Evolutionary conservation across 35 echinoderm and acorn worm species (phyloP).

Genomic region (Apostichopus californicus): DNA sequence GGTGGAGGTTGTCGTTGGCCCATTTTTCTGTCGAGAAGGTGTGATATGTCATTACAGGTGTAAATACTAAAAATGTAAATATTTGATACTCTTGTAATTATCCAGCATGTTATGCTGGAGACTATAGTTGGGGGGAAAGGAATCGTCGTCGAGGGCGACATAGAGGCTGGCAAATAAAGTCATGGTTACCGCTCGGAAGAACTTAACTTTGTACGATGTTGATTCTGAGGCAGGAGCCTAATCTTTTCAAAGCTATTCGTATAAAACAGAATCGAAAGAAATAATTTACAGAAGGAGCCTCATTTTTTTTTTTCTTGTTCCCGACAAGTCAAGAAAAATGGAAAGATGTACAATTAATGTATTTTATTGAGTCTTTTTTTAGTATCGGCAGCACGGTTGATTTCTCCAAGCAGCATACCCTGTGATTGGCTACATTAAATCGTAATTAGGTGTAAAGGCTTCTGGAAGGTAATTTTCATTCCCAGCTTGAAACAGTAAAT

Average conservation of each 20-base stretch:
- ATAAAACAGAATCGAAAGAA: neutral
- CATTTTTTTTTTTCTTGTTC: too few species aligned
- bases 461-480: too few species aligned
- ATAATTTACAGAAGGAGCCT: neutral
- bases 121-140: neutral
- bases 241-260: neutral
- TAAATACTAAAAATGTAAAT: conserved; percentile 8
- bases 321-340: too few species aligned
- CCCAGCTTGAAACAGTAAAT: too few species aligned
- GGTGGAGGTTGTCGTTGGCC: neutral
- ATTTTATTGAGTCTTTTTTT: too few species aligned
- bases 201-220: neutral
- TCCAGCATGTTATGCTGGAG: neutral
- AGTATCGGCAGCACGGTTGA: too few species aligned
- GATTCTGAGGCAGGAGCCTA: neutral
- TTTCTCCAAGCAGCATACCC: too few species aligned
- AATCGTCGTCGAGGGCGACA: neutral
- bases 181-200: neutral
- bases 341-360: too few species aligned
- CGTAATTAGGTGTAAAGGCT: too few species aligned
- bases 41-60: conserved; percentile 5
- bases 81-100: conserved; percentile 6
- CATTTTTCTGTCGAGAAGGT: neutral
- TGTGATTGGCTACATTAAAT: too few species aligned
- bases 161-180: conserved; percentile 3